Evolutionary conservation across 2,888 invertebrate species (phyloP).

Genomic region (Agrotis clavis): DNA sequence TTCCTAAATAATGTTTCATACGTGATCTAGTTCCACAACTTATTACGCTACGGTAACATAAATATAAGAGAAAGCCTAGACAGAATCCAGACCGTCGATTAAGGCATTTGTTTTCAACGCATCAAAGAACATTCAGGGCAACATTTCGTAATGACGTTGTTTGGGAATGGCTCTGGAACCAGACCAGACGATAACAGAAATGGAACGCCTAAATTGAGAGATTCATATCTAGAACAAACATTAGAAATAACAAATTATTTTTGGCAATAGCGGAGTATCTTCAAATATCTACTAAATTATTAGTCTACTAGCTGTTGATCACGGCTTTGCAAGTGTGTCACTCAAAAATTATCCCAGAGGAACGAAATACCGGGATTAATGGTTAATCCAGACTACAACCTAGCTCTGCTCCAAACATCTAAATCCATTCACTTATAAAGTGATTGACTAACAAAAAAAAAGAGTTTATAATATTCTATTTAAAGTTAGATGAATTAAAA

Average conservation of each 20-base stretch:
- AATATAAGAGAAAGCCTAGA: not conserved
- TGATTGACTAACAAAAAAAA: too few species aligned
- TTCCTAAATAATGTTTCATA: not conserved
- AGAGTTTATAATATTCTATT: too few species aligned
- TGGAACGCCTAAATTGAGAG: not conserved
- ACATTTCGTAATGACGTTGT: slow-evolving; percentile 18
- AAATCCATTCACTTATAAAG: too few species aligned
- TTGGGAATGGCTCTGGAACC: slow-evolving; percentile 10
- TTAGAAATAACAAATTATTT: not conserved
- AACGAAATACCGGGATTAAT: too few species aligned
- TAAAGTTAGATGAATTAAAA: too few species aligned
- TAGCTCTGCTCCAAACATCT: too few species aligned
- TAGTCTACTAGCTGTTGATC: too few species aligned
- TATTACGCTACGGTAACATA: not conserved
- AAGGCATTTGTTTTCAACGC: slow-evolving; percentile 36
- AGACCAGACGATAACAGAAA: slow-evolving; percentile 23
- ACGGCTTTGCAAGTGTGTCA: too few species aligned
- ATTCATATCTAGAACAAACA: not conserved
- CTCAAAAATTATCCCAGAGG: too few species aligned
- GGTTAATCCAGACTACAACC: too few species aligned
- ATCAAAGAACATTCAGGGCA: slow-evolving; percentile 21
- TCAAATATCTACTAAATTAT: too few species aligned
- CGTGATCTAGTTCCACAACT: not conserved
- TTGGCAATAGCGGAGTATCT: too few species aligned
- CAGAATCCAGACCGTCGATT: slow-evolving; percentile 24